phyloP scores from a whole-genome alignment of 2,888 invertebrate species.

The Tridacna gigas region DNA sequence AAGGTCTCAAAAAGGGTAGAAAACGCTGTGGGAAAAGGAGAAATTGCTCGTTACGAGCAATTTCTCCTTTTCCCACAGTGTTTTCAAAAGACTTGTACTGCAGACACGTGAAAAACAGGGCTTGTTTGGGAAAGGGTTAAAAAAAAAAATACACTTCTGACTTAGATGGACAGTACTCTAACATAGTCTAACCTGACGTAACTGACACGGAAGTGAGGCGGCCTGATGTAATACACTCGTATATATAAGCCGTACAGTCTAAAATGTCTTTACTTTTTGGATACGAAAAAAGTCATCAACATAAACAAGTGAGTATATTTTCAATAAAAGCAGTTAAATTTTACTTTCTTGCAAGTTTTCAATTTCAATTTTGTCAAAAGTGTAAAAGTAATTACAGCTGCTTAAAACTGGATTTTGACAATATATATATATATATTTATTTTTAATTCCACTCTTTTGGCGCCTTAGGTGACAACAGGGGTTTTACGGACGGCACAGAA shows the following conservation, averaged over 20 bases:
- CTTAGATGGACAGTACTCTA: not conserved
- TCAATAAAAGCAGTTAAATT: not conserved
- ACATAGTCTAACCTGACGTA: slow-evolving; percentile 4
- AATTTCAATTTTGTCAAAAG: not conserved
- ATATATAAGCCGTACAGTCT: not conserved
- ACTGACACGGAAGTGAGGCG: slow-evolving; percentile 1
- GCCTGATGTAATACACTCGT: not conserved
- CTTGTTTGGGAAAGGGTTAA: not conserved
- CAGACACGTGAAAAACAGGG: too few species aligned
- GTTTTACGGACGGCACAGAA: not conserved
- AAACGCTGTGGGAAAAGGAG: slow-evolving; percentile 3
- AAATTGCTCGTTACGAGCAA: not conserved
- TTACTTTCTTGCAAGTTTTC: not conserved
- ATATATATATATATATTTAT: too few species aligned
- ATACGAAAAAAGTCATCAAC: not conserved
- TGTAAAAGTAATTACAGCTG: too few species aligned
- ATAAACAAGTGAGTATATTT: slow-evolving; percentile 8
- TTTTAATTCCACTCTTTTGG: not conserved
- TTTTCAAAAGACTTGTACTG: too few species aligned
- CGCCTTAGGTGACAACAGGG: not conserved
- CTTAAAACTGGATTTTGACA: not conserved
- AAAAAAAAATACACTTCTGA: too few species aligned
- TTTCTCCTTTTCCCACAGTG: slow-evolving; percentile 4
- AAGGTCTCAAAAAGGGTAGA: too few species aligned
- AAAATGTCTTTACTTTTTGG: not conserved